These are phyloP conservation scores for Microcebus lehilahytsara DNA, from an alignment of 2,113 vertebrate genomes.

Conservation along the genomic window DNA sequence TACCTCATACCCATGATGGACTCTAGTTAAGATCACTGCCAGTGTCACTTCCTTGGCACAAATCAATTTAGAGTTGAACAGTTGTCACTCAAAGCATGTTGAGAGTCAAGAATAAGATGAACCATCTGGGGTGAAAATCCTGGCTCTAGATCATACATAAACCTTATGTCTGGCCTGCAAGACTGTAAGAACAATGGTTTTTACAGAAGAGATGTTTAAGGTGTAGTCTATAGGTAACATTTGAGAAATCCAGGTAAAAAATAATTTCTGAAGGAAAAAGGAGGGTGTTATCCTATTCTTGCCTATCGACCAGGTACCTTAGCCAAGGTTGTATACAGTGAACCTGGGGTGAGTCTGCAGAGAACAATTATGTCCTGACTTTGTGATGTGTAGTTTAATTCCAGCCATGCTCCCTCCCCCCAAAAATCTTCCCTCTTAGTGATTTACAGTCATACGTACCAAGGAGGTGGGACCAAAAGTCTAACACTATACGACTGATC, in stretches of 20 bases:
- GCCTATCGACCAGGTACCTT: neutral
- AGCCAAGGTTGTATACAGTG: neutral
- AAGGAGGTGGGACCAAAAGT: neutral
- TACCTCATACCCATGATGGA: neutral
- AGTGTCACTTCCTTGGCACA: neutral
- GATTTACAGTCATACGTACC: neutral
- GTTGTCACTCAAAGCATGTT: neutral
- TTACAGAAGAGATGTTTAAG: neutral
- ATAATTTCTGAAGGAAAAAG: neutral
- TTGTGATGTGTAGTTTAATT: neutral
- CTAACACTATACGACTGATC: neutral
- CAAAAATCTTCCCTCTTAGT: neutral
- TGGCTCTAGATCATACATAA: neutral
- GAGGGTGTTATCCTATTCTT: neutral
- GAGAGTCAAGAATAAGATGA: neutral
- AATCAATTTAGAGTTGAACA: neutral
- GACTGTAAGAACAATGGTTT: neutral
- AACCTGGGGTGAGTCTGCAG: neutral
- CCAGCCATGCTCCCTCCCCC: neutral
- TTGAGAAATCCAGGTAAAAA: neutral
- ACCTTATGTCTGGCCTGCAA: neutral
- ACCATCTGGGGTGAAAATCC: neutral
- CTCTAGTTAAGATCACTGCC: neutral
- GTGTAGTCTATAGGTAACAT: neutral
- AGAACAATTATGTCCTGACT: neutral